Percentiles rank a stretch among this genome's conserved stretches.
phyloP scores from a whole-genome alignment of 2,888 invertebrate genomes.

The Bellardia bayeri region DNA sequence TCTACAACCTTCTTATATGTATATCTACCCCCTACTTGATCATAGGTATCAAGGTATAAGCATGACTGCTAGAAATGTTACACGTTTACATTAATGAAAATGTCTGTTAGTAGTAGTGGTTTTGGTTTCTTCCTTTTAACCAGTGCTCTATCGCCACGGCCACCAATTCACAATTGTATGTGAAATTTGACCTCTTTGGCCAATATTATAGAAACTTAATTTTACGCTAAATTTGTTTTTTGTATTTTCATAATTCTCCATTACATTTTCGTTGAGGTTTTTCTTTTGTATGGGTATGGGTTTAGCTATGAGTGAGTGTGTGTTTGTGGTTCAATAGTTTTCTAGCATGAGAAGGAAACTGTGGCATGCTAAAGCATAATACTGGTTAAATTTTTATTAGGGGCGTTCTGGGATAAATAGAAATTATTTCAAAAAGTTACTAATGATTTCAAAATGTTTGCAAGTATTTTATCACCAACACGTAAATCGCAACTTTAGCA shows the following conservation, averaged over 20 bases:
- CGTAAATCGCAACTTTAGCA: too few relatives aligned
- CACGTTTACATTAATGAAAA: background rate
- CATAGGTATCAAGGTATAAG: too few relatives aligned
- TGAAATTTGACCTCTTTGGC: slow-evolving; percentile 57
- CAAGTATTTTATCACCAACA: too few relatives aligned
- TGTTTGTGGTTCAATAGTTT: slow-evolving; percentile 8
- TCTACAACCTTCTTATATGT: too few relatives aligned
- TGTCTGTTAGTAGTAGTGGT: background rate
- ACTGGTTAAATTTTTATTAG: background rate
- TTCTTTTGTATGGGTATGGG: background rate
- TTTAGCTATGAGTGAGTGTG: background rate
- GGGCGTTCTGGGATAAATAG: too few relatives aligned
- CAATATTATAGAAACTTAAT: slow-evolving; percentile 69
- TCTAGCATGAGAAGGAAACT: slow-evolving; percentile 42
- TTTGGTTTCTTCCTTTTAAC: background rate
- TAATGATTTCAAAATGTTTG: too few relatives aligned
- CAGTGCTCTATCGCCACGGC: background rate
- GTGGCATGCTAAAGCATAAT: slow-evolving; percentile 45
- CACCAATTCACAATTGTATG: slow-evolving; percentile 30
- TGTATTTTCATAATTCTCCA: slow-evolving; percentile 57
- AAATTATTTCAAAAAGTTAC: too few relatives aligned
- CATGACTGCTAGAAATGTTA: background rate
- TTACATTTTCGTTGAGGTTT: slow-evolving; percentile 1
- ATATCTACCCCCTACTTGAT: too few relatives aligned
- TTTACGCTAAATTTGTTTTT: slow-evolving; percentile 73